Percentiles rank a stretch among this genome's conserved stretches.
These are phyloP conservation scores for Caenorhabditis sp. DNA, from an alignment of 2,888 invertebrate genomes.

Conservation along the genomic window DNA sequence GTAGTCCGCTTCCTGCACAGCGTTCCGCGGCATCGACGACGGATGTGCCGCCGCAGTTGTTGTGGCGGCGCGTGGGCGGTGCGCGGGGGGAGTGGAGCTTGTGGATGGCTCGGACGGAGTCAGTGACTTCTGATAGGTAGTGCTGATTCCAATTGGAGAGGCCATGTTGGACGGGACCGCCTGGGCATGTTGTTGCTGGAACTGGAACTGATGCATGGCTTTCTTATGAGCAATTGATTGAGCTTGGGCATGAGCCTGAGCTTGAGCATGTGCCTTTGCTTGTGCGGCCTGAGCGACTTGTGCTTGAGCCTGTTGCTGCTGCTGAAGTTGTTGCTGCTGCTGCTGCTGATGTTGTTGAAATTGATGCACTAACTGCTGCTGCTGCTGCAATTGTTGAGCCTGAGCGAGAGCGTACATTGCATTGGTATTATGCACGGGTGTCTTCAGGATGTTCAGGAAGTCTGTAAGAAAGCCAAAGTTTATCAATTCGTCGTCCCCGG, in stretches of 20 bases:
- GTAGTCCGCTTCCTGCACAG: constrained; percentile 26
- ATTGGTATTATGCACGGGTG: too few relatives aligned
- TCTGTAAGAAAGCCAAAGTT: too few relatives aligned
- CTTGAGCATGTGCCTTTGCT: not conserved
- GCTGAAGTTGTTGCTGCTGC: not conserved
- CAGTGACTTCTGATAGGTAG: constrained; percentile 24
- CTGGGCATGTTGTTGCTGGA: not conserved
- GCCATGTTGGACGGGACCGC: not conserved
- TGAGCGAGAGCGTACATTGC: constrained; percentile 7
- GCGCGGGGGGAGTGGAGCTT: constrained; percentile 20
- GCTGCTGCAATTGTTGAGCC: not conserved
- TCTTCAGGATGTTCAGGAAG: too few relatives aligned
- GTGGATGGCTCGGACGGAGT: constrained; percentile 21
- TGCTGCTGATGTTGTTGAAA: not conserved
- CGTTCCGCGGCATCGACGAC: not conserved
- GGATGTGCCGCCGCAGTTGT: constrained; percentile 3
- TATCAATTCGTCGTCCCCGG: too few relatives aligned
- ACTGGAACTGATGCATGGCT: not conserved
- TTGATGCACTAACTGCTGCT: not conserved
- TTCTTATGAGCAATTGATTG: not conserved
- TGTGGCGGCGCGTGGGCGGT: constrained; percentile 29
- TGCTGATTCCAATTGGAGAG: constrained; percentile 22
- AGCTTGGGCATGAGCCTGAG: constrained; percentile 3
- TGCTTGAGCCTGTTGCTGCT: constrained; percentile 7
- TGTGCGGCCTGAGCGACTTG: constrained; percentile 2